Percentiles rank a stretch among this genome's conserved stretches.
phyloP scores from a whole-genome alignment of 53 echinoderm and acorn worm genomes.

The Paelopatides confundens region DNA sequence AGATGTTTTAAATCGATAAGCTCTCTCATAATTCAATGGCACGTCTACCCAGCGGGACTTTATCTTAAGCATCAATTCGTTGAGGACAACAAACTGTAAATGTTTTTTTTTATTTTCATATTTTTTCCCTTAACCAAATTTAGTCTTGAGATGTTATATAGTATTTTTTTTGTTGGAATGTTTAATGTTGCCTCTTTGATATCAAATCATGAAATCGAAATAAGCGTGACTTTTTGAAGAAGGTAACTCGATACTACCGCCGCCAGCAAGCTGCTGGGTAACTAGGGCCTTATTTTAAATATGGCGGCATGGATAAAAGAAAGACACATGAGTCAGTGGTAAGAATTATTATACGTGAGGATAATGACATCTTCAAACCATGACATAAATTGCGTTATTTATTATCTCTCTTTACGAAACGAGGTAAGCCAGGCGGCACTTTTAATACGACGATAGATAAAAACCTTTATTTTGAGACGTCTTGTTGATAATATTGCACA shows the following conservation, averaged over 20 bases:
- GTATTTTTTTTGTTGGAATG: background rate
- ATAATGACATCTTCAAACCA: too few relatives aligned
- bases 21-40: background rate
- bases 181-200: background rate
- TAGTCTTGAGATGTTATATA: too few relatives aligned
- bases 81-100: background rate
- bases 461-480: too few relatives aligned
- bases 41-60: background rate
- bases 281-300: background rate
- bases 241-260: background rate
- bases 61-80: background rate
- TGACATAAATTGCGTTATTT: too few relatives aligned
- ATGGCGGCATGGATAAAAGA: background rate
- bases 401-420: background rate
- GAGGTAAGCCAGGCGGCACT: background rate
- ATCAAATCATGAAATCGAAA: background rate
- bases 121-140: too few relatives aligned
- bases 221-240: background rate
- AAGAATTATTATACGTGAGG: too few relatives aligned
- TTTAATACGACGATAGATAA: too few relatives aligned
- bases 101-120: background rate
- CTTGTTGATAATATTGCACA: too few relatives aligned
- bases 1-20: background rate
- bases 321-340: background rate
- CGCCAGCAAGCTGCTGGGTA: background rate